phyloP scores from a whole-genome alignment of 37 sponge, comb jelly and placozoan species.

The Amphimedon queenslandica region DNA sequence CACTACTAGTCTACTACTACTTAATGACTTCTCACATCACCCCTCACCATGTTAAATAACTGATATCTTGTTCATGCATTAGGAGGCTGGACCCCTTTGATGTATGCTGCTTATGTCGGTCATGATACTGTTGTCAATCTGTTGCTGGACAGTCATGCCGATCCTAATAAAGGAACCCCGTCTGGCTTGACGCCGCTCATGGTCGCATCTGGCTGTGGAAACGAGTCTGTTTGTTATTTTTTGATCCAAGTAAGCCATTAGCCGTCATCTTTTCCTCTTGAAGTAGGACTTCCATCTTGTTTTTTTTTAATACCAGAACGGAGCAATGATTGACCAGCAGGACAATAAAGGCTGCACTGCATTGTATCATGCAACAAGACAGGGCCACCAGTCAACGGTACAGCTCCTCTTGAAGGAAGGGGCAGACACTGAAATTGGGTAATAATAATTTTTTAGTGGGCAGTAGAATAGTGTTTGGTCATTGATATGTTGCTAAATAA shows the following conservation, averaged over 20 bases:
- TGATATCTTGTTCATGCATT: neutral
- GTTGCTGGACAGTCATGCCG: constrained; percentile 61
- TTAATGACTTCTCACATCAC: neutral
- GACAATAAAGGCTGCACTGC: constrained; percentile 68
- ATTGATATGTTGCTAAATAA: too few relatives aligned
- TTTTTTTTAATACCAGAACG: constrained; percentile 19
- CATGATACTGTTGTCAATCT: constrained; percentile 77
- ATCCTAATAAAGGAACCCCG: constrained; percentile 45
- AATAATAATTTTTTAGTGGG: too few relatives aligned
- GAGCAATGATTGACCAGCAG: constrained; percentile 48
- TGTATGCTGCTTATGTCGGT: constrained; percentile 80
- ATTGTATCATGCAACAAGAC: constrained; percentile 62
- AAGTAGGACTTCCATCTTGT: neutral
- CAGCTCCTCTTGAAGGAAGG: constrained; percentile 71
- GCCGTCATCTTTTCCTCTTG: neutral
- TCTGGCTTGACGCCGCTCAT: constrained; percentile 65
- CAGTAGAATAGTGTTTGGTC: too few relatives aligned
- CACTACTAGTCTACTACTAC: neutral
- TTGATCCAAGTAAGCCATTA: constrained; percentile 53
- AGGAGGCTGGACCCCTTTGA: constrained; percentile 73
- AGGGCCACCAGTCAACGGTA: constrained; percentile 74
- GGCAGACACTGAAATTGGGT: constrained; percentile 66
- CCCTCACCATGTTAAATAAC: constrained; percentile 3
- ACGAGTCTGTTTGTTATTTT: constrained; percentile 78
- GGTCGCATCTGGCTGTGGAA: constrained; percentile 86